phyloP scores from a whole-genome alignment of 1,140 invertebrate genomes.

The Papilio helenus region DNA sequence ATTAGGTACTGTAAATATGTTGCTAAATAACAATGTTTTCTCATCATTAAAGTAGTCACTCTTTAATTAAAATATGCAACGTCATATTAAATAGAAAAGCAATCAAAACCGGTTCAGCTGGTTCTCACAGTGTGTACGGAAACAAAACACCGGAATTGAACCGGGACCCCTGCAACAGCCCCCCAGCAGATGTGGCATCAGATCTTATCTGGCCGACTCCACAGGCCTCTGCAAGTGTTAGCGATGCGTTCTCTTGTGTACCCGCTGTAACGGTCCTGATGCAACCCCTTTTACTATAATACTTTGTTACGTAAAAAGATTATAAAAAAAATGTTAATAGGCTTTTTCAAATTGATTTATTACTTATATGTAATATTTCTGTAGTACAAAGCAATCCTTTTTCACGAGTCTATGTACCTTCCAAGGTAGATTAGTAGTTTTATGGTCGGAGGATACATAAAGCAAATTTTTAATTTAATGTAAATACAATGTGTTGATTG shows the following conservation, averaged over 20 bases:
- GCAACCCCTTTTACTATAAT: slow-evolving; percentile 47
- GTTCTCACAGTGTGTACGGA: slow-evolving; percentile 68
- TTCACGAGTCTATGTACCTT: background rate
- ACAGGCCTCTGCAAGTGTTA: slow-evolving; percentile 71
- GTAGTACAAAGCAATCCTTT: background rate
- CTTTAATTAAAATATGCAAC: background rate
- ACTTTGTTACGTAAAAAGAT: slow-evolving; percentile 5
- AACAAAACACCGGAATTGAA: slow-evolving; percentile 72
- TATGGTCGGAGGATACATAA: background rate
- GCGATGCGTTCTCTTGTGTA: slow-evolving; percentile 62
- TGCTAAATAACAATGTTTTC: too few relatives aligned
- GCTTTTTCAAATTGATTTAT: background rate
- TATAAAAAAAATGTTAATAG: background rate
- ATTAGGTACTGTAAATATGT: too few relatives aligned
- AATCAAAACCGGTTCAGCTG: slow-evolving; percentile 57
- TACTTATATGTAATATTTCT: background rate
- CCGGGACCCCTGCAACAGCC: slow-evolving; percentile 57
- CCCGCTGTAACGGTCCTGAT: slow-evolving; percentile 71
- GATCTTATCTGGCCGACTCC: slow-evolving; percentile 72
- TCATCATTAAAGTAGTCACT: background rate
- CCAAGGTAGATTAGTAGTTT: background rate
- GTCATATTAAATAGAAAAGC: slow-evolving; percentile 60
- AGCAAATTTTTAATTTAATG: background rate
- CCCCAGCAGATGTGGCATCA: slow-evolving; percentile 71
- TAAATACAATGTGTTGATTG: too few relatives aligned